Evolutionary conservation across 2,113 vertebrate species (phyloP).

Genomic region (Fulmarus glacialis): DNA sequence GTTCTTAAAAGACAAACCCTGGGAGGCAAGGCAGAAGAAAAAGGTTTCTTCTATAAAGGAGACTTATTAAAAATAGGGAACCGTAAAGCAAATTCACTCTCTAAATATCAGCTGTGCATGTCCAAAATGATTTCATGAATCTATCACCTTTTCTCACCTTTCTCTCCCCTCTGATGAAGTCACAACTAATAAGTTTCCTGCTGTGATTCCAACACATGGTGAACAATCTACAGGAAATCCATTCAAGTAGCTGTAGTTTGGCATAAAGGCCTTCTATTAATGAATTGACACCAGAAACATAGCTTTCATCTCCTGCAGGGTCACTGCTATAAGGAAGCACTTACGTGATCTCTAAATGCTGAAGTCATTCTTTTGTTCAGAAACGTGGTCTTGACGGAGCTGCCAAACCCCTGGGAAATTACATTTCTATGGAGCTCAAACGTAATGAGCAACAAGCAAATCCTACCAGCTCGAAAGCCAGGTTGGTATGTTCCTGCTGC

Average conservation of each 20-base stretch:
- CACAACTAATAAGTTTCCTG: constrained; percentile 48
- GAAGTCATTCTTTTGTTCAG: neutral
- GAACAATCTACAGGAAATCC: constrained; percentile 54
- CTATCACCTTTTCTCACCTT: constrained; percentile 35
- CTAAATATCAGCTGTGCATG: constrained; percentile 23
- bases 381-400: neutral
- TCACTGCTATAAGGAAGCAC: constrained; percentile 10
- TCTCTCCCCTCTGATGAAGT: constrained; percentile 31
- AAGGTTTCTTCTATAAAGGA: neutral
- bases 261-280: constrained; percentile 57
- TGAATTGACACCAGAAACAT: constrained; percentile 7
- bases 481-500: neutral
- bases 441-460: neutral
- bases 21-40: neutral
- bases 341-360: neutral
- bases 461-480: neutral
- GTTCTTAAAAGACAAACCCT: neutral
- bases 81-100: constrained; percentile 26
- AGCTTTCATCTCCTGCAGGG: constrained; percentile 18
- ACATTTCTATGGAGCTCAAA: neutral
- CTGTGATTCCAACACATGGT: constrained; percentile 33
- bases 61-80: constrained; percentile 7
- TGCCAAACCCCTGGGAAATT: constrained; percentile 26
- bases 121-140: constrained; percentile 46
- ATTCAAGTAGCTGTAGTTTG: constrained; percentile 28